Evolutionary conservation across 2,888 invertebrate genomes (phyloP).

Genomic region (Drosophila kuntzei): DNA sequence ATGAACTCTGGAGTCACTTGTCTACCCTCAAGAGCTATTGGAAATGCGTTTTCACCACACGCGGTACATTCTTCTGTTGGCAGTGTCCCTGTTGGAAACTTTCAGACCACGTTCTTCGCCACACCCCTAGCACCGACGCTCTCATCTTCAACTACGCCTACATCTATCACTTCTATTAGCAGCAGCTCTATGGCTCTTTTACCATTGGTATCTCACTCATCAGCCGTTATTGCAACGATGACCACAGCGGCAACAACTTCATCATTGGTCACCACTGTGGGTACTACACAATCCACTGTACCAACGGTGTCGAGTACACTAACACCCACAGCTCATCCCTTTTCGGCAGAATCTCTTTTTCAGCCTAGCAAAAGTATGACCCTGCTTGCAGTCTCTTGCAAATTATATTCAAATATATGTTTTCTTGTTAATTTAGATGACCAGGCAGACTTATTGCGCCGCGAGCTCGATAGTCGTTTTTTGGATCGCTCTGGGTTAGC

Average conservation of each 20-base stretch:
- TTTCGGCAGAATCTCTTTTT: conserved; percentile 94
- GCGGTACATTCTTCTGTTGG: conserved; percentile 84
- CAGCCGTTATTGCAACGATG: conserved; percentile 55
- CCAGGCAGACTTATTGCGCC: conserved; percentile 93
- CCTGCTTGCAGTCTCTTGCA: background rate
- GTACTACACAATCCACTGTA: conserved; percentile 40
- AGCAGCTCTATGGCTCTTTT: conserved; percentile 40
- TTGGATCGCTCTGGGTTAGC: conserved; percentile 92
- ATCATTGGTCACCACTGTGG: conserved; percentile 52
- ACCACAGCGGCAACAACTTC: conserved; percentile 57
- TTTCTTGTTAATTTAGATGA: conserved; percentile 85
- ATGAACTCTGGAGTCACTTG: conserved; percentile 49
- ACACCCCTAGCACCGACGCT: conserved; percentile 87
- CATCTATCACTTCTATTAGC: conserved; percentile 25
- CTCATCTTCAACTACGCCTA: conserved; percentile 45
- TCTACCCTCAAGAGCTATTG: conserved; percentile 74
- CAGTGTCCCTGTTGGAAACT: conserved; percentile 76
- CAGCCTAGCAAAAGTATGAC: conserved; percentile 90
- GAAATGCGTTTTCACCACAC: conserved; percentile 86
- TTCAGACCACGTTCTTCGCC: conserved; percentile 89
- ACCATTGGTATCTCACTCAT: conserved; percentile 46
- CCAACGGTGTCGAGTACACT: conserved; percentile 61
- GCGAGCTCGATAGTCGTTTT: conserved; percentile 96
- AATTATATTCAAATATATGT: background rate
- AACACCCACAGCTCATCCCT: conserved; percentile 91